Evolutionary conservation across 2,888 invertebrate genomes (phyloP), one percentile per base, ranked within the genome.

Genomic region (Acrobasis consociella): DNA sequence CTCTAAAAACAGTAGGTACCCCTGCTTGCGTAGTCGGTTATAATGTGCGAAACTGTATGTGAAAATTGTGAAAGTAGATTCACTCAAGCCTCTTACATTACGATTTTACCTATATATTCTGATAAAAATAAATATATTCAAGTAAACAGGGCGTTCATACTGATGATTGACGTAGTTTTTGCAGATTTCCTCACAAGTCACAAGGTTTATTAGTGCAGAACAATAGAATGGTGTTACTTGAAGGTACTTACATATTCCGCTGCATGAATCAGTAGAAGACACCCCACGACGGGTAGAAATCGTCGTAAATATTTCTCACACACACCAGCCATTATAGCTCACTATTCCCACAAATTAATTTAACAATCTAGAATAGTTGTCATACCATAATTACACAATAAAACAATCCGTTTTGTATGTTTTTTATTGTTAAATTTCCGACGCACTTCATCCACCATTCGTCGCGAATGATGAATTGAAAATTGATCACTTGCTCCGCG

Each of bases 231-330:
- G 68, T 77, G 74, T 68, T 65, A 75, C 65, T 65, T 62, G 53
- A 62, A 66, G 70, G 65, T 65, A 84, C 85, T 84, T 81, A 85
- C 85, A 74, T 82, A 73, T 81, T 83, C 76, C 68, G 75, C 75
- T 74, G 82, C 63, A 67, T 76, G 72, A 71, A 83, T 68, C 67
- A 82, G 67, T 65, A 81, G 71, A 69, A 83, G 72, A 72, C 72
- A 80, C 72, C 81, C 82, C 67, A 78, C 68, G 67, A 80, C 67
- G 70, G 75, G 72, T 70, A 82, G 74, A 76, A 75, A 77, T 74
- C 77, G 74, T 65, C 72, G 75, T 66, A 73, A 70, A 69, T 69
- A 71, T 64, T 67, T 74, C 70, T 69, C 73, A 68, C 73, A 68
- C 63, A 67, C 70, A 69, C 72, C 73, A 71, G 78, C 79, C 85